Percentiles rank a stretch among this genome's conserved stretches.
phyloP scores from a whole-genome alignment of 2,797 vertebrate genomes.

The Siniperca undulata region DNA sequence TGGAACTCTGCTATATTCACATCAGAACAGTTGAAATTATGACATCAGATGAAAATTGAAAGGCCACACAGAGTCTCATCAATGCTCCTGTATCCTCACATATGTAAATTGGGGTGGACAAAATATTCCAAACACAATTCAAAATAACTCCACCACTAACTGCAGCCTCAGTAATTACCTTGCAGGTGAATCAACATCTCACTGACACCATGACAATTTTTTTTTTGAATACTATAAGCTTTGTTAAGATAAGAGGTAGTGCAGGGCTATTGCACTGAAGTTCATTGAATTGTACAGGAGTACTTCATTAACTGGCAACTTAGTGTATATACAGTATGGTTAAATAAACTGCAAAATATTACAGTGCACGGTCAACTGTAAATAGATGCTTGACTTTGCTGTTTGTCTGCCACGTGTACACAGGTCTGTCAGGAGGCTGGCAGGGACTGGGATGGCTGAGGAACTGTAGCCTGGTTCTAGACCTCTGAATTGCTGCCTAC shows the following conservation, averaged over 20 bases:
- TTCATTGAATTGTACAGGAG: background rate
- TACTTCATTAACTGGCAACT: background rate
- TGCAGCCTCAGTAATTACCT: background rate
- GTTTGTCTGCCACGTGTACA: constrained; percentile 9
- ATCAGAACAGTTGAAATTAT: background rate
- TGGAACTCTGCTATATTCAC: background rate
- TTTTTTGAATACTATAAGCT: background rate
- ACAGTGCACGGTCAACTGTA: background rate
- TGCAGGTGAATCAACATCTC: background rate
- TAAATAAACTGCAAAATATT: background rate
- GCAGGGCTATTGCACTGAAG: background rate
- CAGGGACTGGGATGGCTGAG: background rate
- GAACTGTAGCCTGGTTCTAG: background rate
- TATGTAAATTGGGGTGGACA: background rate
- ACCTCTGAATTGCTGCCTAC: background rate
- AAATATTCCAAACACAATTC: background rate
- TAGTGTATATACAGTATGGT: background rate
- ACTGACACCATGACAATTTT: background rate
- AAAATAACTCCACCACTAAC: background rate
- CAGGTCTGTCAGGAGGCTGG: constrained; percentile 9
- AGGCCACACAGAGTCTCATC: background rate
- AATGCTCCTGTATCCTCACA: background rate
- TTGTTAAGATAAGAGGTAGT: background rate
- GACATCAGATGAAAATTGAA: background rate
- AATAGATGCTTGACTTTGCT: background rate